Evolutionary conservation across 2,113 vertebrate species (phyloP).

Genomic region (Tenrec ecaudatus): DNA sequence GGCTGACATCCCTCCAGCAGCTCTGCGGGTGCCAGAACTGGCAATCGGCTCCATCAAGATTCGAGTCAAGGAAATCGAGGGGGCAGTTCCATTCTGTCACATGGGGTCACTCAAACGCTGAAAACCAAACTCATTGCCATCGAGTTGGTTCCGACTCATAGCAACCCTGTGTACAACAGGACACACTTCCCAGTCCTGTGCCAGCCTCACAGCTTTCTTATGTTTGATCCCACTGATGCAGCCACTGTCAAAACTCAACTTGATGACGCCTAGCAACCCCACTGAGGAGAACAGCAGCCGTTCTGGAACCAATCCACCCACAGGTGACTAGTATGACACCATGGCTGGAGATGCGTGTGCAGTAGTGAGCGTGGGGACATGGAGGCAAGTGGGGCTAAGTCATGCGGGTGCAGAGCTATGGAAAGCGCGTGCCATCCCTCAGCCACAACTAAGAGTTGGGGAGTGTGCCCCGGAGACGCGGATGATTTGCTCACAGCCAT

Average conservation of each 20-base stretch:
- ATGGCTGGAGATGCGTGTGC: no score
- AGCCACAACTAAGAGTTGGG: constrained; percentile 7
- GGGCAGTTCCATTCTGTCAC: background rate
- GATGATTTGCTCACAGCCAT: constrained; percentile 55
- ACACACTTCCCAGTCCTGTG: no score
- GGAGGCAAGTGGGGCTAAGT: background rate
- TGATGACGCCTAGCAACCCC: background rate
- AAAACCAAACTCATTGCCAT: no score
- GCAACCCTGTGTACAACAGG: no score
- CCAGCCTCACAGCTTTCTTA: no score
- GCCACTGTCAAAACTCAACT: background rate
- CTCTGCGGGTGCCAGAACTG: background rate
- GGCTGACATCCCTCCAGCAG: background rate
- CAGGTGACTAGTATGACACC: background rate
- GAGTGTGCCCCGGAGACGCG: background rate
- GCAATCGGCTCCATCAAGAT: background rate
- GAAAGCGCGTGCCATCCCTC: background rate
- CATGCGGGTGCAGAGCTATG: background rate
- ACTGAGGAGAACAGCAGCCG: background rate
- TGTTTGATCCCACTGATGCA: no score
- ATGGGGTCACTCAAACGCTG: background rate
- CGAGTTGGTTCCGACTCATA: no score
- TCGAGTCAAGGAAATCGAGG: background rate
- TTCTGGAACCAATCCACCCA: background rate
- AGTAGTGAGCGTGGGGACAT: background rate